These are phyloP conservation scores for Galaxias olidus DNA, from an alignment of 2,797 vertebrate species.

Conservation along the genomic window DNA sequence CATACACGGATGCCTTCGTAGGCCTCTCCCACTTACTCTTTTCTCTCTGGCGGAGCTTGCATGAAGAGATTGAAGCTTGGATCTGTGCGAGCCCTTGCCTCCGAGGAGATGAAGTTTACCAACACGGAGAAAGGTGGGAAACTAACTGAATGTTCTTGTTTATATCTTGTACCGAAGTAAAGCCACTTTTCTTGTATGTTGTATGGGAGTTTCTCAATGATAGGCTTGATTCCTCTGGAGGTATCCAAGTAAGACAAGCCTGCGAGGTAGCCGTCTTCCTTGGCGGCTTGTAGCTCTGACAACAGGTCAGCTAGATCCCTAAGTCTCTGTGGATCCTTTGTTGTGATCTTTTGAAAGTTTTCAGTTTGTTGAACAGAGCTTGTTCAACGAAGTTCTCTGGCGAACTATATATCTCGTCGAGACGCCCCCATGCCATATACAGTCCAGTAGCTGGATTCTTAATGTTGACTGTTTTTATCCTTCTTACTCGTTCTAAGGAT, in stretches of 20 bases:
- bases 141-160: constrained; percentile 1
- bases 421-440: constrained; percentile 8
- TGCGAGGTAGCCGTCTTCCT: constrained; percentile 24
- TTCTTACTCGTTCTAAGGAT: neutral
- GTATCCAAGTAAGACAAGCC: constrained; percentile 32
- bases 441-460: neutral
- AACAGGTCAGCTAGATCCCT: neutral
- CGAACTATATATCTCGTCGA: constrained; percentile 18
- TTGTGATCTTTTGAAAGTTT: neutral
- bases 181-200: constrained; percentile 39
- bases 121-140: constrained; percentile 38
- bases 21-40: constrained; percentile 6
- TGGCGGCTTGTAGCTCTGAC: neutral
- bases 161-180: constrained; percentile 13
- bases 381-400: constrained; percentile 16
- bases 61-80: constrained; percentile 26
- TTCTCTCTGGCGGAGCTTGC: neutral
- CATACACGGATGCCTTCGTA: constrained; percentile 8
- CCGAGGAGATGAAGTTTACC: neutral
- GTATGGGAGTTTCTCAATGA: constrained; percentile 35
- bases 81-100: constrained; percentile 17
- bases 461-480: constrained; percentile 7
- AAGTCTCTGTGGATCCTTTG: neutral
- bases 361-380: neutral
- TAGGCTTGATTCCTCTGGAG: constrained; percentile 25